phyloP scores from a whole-genome alignment of 2,888 invertebrate species.

The Cephonodes hylas region DNA sequence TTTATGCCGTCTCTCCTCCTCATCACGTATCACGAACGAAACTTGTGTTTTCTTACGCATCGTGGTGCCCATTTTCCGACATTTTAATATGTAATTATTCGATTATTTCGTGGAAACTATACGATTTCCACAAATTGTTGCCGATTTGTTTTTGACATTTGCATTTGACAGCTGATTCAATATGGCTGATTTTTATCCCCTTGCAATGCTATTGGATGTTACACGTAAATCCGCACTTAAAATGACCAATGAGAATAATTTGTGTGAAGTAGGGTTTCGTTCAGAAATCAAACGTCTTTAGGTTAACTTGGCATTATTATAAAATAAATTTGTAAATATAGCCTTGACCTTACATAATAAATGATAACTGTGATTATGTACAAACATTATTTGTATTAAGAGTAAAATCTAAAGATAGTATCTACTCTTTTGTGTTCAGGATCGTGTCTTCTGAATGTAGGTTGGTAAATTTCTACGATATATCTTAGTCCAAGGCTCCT shows the following conservation, averaged over 20 bases:
- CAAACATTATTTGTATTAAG: background rate
- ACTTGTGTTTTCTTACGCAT: constrained; percentile 87
- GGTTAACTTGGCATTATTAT: no score
- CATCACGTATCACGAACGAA: constrained; percentile 98
- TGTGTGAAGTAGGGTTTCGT: background rate
- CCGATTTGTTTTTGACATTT: constrained; percentile 14
- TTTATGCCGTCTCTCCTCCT: constrained; percentile 95
- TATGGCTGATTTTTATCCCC: background rate
- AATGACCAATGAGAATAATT: background rate
- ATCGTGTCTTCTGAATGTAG: constrained; percentile 15
- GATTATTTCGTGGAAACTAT: constrained; percentile 10
- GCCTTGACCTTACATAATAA: no score
- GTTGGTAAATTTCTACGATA: constrained; percentile 37
- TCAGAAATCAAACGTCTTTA: background rate
- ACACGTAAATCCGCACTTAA: background rate
- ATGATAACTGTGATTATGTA: background rate
- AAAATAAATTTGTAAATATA: no score
- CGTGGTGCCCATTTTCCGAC: constrained; percentile 77
- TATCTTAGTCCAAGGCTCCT: constrained; percentile 38
- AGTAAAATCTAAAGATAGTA: constrained; percentile 3
- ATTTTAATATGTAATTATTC: constrained; percentile 48
- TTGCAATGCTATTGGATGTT: background rate
- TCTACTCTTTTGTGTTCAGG: constrained; percentile 4
- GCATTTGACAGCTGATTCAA: constrained; percentile 15
- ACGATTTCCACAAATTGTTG: constrained; percentile 10